Percentiles rank a stretch among this genome's conserved stretches.
These are phyloP conservation scores for Drosophila yooni DNA, from an alignment of 2,888 invertebrate genomes.

Conservation along the genomic window DNA sequence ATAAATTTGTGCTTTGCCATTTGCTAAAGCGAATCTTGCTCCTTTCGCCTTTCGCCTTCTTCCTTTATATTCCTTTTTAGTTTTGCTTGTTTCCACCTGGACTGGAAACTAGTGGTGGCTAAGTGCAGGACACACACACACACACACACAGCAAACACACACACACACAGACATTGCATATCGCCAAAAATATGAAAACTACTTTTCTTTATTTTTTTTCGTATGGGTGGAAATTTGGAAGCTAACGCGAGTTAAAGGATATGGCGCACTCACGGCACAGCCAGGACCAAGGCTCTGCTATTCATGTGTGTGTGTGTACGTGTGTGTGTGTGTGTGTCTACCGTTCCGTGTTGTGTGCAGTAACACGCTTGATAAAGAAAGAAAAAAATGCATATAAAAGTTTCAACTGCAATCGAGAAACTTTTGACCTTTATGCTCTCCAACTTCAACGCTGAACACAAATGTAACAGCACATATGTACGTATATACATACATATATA, in stretches of 20 bases:
- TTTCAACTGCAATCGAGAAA: slow-evolving; percentile 77
- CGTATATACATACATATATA: slow-evolving; percentile 10
- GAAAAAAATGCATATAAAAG: slow-evolving; percentile 63
- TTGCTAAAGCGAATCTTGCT: slow-evolving; percentile 63
- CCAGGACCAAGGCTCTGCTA: slow-evolving; percentile 35
- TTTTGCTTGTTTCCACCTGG: slow-evolving; percentile 56
- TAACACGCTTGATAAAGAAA: slow-evolving; percentile 74
- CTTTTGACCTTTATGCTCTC: slow-evolving; percentile 78
- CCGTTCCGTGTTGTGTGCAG: slow-evolving; percentile 40
- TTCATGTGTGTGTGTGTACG: slow-evolving; percentile 12
- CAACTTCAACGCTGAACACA: slow-evolving; percentile 41
- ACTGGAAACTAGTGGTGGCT: slow-evolving; percentile 38
- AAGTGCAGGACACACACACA: slow-evolving; percentile 64
- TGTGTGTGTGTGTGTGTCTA: slow-evolving; percentile 29
- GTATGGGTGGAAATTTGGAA: slow-evolving; percentile 35
- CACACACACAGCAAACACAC: slow-evolving; percentile 23
- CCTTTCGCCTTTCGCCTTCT: slow-evolving; percentile 23
- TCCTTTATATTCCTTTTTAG: slow-evolving; percentile 8
- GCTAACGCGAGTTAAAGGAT: slow-evolving; percentile 51
- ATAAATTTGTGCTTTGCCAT: slow-evolving; percentile 84
- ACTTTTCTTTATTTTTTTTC: slow-evolving; percentile 57
- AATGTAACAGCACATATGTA: slow-evolving; percentile 19
- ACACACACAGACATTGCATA: slow-evolving; percentile 44
- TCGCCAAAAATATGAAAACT: slow-evolving; percentile 81
- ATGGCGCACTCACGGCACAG: slow-evolving; percentile 64